Evolutionary conservation across 2,888 invertebrate species (phyloP).

Genomic region (Melinopterus prodromus): DNA sequence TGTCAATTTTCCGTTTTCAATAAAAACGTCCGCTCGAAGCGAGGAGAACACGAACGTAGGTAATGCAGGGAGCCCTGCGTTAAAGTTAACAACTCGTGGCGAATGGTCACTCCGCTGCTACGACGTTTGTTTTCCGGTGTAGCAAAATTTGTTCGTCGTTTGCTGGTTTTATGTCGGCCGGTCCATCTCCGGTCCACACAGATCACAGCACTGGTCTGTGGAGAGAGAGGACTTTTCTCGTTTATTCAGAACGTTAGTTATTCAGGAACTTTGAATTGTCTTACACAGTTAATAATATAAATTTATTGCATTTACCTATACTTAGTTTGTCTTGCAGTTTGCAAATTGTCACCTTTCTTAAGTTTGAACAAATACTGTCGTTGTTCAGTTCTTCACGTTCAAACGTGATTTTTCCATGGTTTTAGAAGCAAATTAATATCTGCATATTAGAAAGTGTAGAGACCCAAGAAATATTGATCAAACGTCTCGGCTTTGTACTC

Average conservation of each 20-base stretch:
- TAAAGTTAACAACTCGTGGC: background rate
- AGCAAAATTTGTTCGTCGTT: background rate
- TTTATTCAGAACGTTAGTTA: background rate
- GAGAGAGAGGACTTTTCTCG: background rate
- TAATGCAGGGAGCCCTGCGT: background rate
- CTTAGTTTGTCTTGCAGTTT: no score
- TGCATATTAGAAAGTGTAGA: background rate
- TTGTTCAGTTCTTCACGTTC: no score
- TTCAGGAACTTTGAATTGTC: background rate
- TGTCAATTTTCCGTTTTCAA: slow-evolving; percentile 4
- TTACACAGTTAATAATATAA: background rate
- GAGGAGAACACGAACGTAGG: background rate
- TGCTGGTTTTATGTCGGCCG: background rate
- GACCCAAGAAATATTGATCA: background rate
- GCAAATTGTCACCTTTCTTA: no score
- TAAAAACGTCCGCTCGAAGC: background rate
- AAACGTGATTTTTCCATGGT: no score
- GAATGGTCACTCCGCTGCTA: background rate
- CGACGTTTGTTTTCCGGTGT: background rate
- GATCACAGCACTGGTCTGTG: background rate
- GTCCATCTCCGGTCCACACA: background rate
- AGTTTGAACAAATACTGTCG: no score
- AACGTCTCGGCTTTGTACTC: background rate
- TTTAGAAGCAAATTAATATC: background rate
- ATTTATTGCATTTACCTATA: no score